Evolutionary conservation across 2,888 invertebrate genomes (phyloP).

Genomic region (Crocallis elinguaria): DNA sequence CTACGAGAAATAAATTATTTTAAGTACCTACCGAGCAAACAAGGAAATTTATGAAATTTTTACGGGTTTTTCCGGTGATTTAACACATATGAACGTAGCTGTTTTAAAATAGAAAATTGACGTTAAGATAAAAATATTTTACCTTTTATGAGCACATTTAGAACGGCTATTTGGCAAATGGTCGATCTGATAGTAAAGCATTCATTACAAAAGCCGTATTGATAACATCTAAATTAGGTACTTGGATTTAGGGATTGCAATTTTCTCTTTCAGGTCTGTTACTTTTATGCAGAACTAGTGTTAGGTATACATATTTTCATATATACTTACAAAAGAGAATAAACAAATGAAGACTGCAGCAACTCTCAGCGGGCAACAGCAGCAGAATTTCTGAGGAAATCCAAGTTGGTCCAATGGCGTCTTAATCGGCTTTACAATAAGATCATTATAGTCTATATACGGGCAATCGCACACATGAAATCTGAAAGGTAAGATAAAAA

Average conservation of each 20-base stretch:
- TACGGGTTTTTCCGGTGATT: not conserved
- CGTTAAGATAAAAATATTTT: not conserved
- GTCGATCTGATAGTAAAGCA: too few relatives aligned
- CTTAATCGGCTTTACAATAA: slow-evolving; percentile 14
- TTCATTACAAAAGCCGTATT: too few relatives aligned
- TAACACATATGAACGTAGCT: not conserved
- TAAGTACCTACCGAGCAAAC: not conserved
- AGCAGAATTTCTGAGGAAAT: slow-evolving; percentile 45
- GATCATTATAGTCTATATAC: not conserved
- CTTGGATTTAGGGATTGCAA: too few relatives aligned
- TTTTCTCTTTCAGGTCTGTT: too few relatives aligned
- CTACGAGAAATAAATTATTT: slow-evolving; percentile 6
- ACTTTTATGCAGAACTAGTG: too few relatives aligned
- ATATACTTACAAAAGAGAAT: slow-evolving; percentile 48
- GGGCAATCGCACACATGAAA: not conserved
- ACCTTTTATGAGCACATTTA: not conserved
- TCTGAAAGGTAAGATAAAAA: not conserved
- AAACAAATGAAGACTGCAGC: slow-evolving; percentile 46
- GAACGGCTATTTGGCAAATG: too few relatives aligned
- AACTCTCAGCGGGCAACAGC: slow-evolving; percentile 40
- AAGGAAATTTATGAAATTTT: not conserved
- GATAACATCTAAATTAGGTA: too few relatives aligned
- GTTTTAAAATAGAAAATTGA: not conserved
- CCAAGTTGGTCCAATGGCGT: slow-evolving; percentile 50
- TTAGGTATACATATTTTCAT: too few relatives aligned